phyloP scores from a whole-genome alignment of 2,888 invertebrate species.

The Psylliodes chrysocephalus region DNA sequence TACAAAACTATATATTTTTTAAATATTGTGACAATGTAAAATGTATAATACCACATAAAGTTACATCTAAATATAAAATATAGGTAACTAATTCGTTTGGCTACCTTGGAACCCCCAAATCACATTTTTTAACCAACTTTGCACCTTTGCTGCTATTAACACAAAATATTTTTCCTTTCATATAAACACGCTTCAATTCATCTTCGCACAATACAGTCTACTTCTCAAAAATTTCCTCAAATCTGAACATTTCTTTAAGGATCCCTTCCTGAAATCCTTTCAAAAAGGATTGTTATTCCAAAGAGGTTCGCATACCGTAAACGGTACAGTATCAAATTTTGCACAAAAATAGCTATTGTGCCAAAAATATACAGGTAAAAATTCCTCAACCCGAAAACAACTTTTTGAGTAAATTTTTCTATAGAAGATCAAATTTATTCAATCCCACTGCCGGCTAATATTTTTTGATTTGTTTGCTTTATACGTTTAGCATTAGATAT shows the following conservation, averaged over 20 bases:
- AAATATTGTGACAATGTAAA: too few species aligned
- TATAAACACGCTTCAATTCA: not conserved
- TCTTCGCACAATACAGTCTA: not conserved
- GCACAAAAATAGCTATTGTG: slow-evolving; percentile 35
- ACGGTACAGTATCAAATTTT: slow-evolving; percentile 38
- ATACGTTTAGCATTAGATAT: too few species aligned
- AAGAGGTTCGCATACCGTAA: slow-evolving; percentile 28
- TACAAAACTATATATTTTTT: too few species aligned
- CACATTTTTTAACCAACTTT: too few species aligned
- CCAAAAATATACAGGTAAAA: slow-evolving; percentile 38
- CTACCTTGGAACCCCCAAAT: too few species aligned
- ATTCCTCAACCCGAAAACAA: slow-evolving; percentile 28
- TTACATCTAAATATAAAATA: too few species aligned
- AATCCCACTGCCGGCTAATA: not conserved
- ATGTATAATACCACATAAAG: too few species aligned
- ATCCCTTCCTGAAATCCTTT: slow-evolving; percentile 17
- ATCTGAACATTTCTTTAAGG: not conserved
- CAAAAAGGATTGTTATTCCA: slow-evolving; percentile 35
- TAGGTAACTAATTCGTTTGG: too few species aligned
- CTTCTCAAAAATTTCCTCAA: slow-evolving; percentile 6
- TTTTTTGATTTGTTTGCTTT: too few species aligned
- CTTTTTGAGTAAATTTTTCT: not conserved
- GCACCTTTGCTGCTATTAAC: too few species aligned
- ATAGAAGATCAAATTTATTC: not conserved
- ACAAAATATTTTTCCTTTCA: not conserved